Evolutionary conservation across 2,888 invertebrate species (phyloP).

Genomic region (Eupeodes latifasciatus): DNA sequence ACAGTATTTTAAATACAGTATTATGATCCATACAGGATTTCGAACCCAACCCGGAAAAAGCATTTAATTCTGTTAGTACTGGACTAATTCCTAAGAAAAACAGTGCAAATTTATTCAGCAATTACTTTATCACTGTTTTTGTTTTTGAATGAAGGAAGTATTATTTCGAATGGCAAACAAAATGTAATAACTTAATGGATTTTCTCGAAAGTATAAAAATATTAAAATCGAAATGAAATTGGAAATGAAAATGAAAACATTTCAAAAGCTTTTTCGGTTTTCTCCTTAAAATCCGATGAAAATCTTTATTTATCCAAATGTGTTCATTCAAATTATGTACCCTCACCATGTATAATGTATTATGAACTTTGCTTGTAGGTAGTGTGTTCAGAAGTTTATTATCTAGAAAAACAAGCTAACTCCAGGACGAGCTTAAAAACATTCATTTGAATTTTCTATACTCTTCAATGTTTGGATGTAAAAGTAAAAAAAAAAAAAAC

Average conservation of each 20-base stretch:
- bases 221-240: background rate
- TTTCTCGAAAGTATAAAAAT: background rate
- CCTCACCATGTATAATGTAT: no score
- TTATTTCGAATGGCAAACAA: no score
- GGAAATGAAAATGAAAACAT: background rate
- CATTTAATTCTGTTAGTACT: no score
- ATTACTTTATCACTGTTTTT: no score
- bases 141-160: no score
- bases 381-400: background rate
- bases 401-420: constrained; percentile 1
- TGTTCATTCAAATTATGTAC: background rate
- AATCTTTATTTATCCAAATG: background rate
- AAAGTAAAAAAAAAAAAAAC: background rate
- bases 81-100: no score
- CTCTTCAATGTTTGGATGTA: background rate
- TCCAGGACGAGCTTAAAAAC: background rate
- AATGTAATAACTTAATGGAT: background rate
- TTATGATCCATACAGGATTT: no score
- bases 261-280: background rate
- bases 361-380: background rate
- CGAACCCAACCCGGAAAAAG: no score
- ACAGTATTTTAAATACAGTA: no score
- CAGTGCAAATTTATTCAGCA: no score
- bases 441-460: constrained; percentile 28
- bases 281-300: background rate